phyloP scores from a whole-genome alignment of 2,797 vertebrate genomes.

The Geotria australis region DNA sequence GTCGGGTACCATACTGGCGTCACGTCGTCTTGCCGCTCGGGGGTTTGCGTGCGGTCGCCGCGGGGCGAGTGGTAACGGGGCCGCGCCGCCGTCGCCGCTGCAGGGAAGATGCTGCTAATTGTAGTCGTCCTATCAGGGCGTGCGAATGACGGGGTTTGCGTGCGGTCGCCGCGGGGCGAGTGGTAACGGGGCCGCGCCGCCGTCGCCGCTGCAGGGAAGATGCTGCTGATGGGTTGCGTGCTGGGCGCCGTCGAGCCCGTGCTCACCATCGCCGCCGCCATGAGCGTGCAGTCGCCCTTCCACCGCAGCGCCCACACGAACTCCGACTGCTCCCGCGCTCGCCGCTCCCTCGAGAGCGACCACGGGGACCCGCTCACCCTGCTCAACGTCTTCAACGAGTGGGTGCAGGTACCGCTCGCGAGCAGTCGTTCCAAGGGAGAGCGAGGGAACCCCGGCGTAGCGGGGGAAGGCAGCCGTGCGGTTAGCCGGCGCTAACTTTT shows the following conservation, averaged over 20 bases:
- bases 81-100: too few species aligned
- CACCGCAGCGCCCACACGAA: constrained; percentile 27
- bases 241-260: constrained; percentile 39
- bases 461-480: too few species aligned
- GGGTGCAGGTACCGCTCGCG: constrained; percentile 37
- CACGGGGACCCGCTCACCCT: constrained; percentile 61
- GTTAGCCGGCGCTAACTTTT: too few species aligned
- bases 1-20: too few species aligned
- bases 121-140: too few species aligned
- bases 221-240: constrained; percentile 43
- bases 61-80: too few species aligned
- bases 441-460: not conserved
- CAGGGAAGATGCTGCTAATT: constrained; percentile 71
- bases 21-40: too few species aligned
- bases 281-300: constrained; percentile 56
- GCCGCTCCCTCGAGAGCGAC: constrained; percentile 36
- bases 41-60: too few species aligned
- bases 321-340: constrained; percentile 21
- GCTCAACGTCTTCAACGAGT: constrained; percentile 52
- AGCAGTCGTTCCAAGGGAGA: too few species aligned
- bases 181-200: too few species aligned
- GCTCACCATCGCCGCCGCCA: constrained; percentile 32
- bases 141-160: too few species aligned
- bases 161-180: too few species aligned
- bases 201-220: constrained; percentile 25